Base-by-base conservation (phyloP, 2,888 invertebrate genomes). In the Apocheima hispidaria region DNA sequence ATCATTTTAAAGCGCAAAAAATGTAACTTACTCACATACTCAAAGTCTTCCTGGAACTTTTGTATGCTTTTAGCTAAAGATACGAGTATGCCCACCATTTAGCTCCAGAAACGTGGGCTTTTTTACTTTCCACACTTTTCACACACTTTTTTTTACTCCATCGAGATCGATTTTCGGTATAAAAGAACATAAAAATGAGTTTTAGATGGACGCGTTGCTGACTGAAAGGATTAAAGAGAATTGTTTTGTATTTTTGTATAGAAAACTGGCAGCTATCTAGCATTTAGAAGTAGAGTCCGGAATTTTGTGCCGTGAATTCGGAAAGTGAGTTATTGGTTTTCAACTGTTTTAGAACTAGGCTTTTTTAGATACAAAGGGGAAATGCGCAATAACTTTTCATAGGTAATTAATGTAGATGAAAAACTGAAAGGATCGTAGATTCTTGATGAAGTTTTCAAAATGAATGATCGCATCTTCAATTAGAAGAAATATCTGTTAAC, bases 161-260 rank as follows among this genome's bases (percentile, higher is more conserved):
- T 9, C 55, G 60, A 53, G 65, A 73, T 75, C 75, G 73, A 73
- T 79, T 79, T 73, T 58, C 58, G 53, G 53, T 57, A 66, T 66
- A 69, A 70, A 72, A 72, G 70, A 65, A 70, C 58, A 61, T 56
- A 66, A 67, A 68, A 70, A 65, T 64, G 63, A 67, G 63, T 70
- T 69, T 69, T 65, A 52, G 61, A 66, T 63, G 60, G 67, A 69
- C 56, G 63, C 60, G 20, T 58, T 57, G 28, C 60, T 40, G 54
- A 63, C 60, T 68, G 64, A 57, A 60, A 46, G 57, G 65, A 67
- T 70, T 70, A 67, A 52, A 64, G 46, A 3, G 63, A 67, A 67
- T 67, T 66, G 66, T 67, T 70, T 65, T 58, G 59, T 50, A 58
- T 66, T 69, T 67, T 62, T 41, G 51, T 46, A 63, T 69, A 50